Evolutionary conservation across 30 jellyfish, hydroid and myxozoan genomes (phyloP).

Genomic region (Morbakka virulenta): DNA sequence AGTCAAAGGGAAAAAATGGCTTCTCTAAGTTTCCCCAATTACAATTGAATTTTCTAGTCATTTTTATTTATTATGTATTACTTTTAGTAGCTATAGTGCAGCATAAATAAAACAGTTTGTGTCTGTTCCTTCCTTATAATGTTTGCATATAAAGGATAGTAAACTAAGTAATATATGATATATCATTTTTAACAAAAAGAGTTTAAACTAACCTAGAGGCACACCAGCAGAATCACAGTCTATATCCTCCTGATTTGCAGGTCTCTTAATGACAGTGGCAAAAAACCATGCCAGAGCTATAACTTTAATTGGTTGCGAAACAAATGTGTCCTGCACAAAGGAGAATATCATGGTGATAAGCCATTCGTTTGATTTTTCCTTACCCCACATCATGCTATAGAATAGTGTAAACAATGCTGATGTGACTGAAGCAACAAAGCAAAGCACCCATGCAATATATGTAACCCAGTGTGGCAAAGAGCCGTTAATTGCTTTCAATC

Average conservation of each 20-base stretch:
- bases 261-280: background rate
- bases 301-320: slow-evolving; percentile 11
- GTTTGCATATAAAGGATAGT: too few relatives aligned
- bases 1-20: too few relatives aligned
- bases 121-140: too few relatives aligned
- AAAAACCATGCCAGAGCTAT: slow-evolving; percentile 5
- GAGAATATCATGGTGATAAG: background rate
- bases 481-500: slow-evolving; percentile 1
- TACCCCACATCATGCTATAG: slow-evolving; percentile 33
- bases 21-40: too few relatives aligned
- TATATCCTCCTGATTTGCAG: background rate
- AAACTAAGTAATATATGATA: too few relatives aligned
- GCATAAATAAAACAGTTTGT: too few relatives aligned
- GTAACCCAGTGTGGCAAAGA: slow-evolving; percentile 12
- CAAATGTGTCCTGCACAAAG: slow-evolving; percentile 10
- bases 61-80: too few relatives aligned
- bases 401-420: slow-evolving; percentile 4
- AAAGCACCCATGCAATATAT: slow-evolving; percentile 5
- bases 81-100: too few relatives aligned
- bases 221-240: background rate
- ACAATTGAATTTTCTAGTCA: too few relatives aligned
- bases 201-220: background rate
- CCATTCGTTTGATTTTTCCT: slow-evolving; percentile 23
- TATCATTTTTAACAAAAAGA: too few relatives aligned
- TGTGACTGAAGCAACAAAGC: background rate